These are phyloP conservation scores for Seira sanloemensis DNA, from an alignment of 2,888 invertebrate genomes.

Conservation along the genomic window DNA sequence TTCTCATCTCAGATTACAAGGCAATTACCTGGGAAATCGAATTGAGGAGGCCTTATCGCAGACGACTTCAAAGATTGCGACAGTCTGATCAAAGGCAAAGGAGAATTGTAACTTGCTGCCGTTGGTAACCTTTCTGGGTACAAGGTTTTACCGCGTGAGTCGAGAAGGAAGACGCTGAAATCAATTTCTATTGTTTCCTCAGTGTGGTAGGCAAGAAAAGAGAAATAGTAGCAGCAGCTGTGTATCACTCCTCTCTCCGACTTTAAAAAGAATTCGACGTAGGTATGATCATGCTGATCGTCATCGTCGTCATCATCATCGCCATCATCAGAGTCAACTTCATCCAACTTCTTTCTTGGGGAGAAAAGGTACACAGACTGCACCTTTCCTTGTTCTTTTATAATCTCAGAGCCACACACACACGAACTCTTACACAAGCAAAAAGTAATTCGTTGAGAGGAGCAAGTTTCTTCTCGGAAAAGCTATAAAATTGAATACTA, in stretches of 20 bases:
- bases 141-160: too few relatives aligned
- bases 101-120: too few relatives aligned
- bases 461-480: not conserved
- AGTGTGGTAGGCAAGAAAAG: not conserved
- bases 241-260: not conserved
- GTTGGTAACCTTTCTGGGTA: too few relatives aligned
- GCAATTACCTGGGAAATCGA: too few relatives aligned
- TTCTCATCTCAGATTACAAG: too few relatives aligned
- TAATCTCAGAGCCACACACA: not conserved
- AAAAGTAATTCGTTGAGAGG: not conserved
- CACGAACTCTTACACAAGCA: not conserved
- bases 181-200: not conserved
- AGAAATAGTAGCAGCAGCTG: not conserved
- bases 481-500: conserved; percentile 4
- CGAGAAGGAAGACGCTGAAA: not conserved
- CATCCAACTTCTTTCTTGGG: not conserved
- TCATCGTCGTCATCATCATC: not conserved
- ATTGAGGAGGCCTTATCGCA: too few relatives aligned
- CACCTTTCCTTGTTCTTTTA: not conserved
- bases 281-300: not conserved
- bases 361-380: not conserved
- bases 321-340: not conserved
- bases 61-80: too few relatives aligned
- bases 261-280: not conserved
- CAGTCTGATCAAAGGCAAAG: too few relatives aligned